These are phyloP conservation scores for Xestobium rufovillosum DNA, from an alignment of 2,888 invertebrate genomes.

Conservation along the genomic window DNA sequence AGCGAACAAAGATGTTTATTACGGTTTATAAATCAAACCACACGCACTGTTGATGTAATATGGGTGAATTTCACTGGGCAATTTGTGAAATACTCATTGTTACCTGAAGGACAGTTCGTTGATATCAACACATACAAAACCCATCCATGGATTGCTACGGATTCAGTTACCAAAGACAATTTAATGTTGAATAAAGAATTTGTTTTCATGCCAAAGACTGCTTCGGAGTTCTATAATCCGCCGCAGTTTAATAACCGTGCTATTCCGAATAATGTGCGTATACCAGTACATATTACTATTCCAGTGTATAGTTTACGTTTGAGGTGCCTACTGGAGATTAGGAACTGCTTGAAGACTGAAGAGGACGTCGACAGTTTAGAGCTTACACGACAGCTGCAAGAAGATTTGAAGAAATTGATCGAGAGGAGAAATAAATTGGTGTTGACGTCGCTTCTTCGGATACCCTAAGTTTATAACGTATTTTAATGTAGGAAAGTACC, in stretches of 20 bases:
- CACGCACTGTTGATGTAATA: conserved; percentile 50
- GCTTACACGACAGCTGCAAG: conserved; percentile 42
- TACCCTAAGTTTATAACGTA: too few relatives aligned
- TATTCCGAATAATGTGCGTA: conserved; percentile 26
- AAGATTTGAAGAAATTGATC: conserved; percentile 38
- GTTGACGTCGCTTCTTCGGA: too few relatives aligned
- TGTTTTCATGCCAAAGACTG: conserved; percentile 45
- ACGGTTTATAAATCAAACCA: conserved; percentile 55
- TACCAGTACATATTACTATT: conserved; percentile 48
- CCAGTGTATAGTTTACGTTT: conserved; percentile 47
- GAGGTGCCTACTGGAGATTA: conserved; percentile 44
- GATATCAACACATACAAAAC: conserved; percentile 70
- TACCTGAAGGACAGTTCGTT: conserved; percentile 48
- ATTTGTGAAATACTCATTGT: conserved; percentile 51
- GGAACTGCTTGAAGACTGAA: conserved; percentile 36
- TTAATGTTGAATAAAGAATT: conserved; percentile 49
- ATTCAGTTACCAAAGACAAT: conserved; percentile 59
- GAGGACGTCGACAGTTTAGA: conserved; percentile 39
- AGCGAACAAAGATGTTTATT: conserved; percentile 46
- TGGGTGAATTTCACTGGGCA: conserved; percentile 73
- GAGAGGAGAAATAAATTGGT: conserved; percentile 20
- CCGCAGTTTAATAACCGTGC: conserved; percentile 18
- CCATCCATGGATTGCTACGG: conserved; percentile 81
- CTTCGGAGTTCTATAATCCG: conserved; percentile 24
- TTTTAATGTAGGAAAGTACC: too few relatives aligned